Conservation (phyloP, 2,888 invertebrate species). For the Zaprionus obscuricornis region DNA sequence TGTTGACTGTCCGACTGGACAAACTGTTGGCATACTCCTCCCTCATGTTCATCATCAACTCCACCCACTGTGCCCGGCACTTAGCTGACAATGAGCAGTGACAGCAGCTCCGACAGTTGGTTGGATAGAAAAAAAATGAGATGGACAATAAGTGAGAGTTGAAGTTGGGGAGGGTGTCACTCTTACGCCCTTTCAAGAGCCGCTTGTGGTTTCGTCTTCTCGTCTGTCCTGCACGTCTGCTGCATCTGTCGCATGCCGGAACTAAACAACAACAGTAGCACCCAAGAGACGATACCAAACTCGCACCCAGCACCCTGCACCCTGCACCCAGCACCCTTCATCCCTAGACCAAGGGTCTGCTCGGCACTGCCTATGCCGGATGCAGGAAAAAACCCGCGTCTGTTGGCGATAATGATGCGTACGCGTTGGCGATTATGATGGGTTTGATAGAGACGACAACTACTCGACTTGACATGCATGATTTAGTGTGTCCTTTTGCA, state of each 20-base stretch:
- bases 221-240: constrained; percentile 55
- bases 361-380: neutral
- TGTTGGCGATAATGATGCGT: constrained; percentile 69
- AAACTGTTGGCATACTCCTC: constrained; percentile 10
- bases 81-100: constrained; percentile 76
- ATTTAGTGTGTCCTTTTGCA: constrained; percentile 61
- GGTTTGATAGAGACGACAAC: constrained; percentile 74
- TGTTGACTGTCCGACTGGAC: constrained; percentile 42
- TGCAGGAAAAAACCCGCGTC: constrained; percentile 1
- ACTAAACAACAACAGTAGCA: constrained; percentile 63
- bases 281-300: constrained; percentile 35
- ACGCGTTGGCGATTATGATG: constrained; percentile 72
- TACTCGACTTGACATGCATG: constrained; percentile 78
- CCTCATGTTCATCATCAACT: constrained; percentile 14
- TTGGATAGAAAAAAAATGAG: neutral
- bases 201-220: constrained; percentile 61
- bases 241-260: constrained; percentile 77
- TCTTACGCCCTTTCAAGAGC: constrained; percentile 43
- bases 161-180: constrained; percentile 16
- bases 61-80: constrained; percentile 56
- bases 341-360: constrained; percentile 11
- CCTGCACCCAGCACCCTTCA: too few species aligned
- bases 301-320: constrained; percentile 6
- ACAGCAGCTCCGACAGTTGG: constrained; percentile 46
- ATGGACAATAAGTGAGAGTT: constrained; percentile 25